These are phyloP conservation scores for Drosophila fungiperda DNA, from an alignment of 2,888 invertebrate species.

Conservation along the genomic window DNA sequence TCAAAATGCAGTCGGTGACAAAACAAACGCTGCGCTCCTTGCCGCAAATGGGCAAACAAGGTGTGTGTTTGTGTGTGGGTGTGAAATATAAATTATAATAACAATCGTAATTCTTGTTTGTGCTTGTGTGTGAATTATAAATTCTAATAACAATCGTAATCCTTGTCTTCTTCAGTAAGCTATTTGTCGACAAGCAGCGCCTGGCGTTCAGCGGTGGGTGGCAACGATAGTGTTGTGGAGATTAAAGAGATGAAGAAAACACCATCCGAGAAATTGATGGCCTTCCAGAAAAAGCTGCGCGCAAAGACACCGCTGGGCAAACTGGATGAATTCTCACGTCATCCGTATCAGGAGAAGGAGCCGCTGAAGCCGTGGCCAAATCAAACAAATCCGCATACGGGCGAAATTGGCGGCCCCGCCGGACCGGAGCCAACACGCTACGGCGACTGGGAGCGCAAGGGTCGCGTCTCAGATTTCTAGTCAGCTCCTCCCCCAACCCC, in stretches of 20 bases:
- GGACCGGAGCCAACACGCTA: conserved; percentile 99
- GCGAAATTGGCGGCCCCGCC: conserved; percentile 97
- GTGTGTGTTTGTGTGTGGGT: conserved; percentile 72
- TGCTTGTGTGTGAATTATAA: background rate
- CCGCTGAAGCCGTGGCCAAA: conserved; percentile 93
- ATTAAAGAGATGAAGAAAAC: conserved; percentile 74
- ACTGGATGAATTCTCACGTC: conserved; percentile 91
- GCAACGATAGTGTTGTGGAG: conserved; percentile 62
- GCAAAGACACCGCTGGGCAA: conserved; percentile 89
- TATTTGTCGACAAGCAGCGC: conserved; percentile 70
- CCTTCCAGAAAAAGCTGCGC: conserved; percentile 91
- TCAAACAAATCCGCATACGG: conserved; percentile 95
- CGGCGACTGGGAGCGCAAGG: conserved; percentile 99
- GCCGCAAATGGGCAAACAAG: conserved; percentile 77
- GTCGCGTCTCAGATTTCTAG: conserved; percentile 97
- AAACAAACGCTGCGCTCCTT: conserved; percentile 70
- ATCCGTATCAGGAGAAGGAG: conserved; percentile 92
- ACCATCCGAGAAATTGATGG: conserved; percentile 87
- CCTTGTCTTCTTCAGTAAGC: conserved; percentile 43
- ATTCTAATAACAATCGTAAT: background rate
- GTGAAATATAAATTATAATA: conserved; percentile 20
- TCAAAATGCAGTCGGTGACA: conserved; percentile 69
- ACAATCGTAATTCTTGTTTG: background rate
- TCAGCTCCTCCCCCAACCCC: conserved; percentile 26
- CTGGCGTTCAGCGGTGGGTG: conserved; percentile 36